Base-by-base conservation (phyloP, 2,113 vertebrate species). In the Carassius auratus region DNA sequence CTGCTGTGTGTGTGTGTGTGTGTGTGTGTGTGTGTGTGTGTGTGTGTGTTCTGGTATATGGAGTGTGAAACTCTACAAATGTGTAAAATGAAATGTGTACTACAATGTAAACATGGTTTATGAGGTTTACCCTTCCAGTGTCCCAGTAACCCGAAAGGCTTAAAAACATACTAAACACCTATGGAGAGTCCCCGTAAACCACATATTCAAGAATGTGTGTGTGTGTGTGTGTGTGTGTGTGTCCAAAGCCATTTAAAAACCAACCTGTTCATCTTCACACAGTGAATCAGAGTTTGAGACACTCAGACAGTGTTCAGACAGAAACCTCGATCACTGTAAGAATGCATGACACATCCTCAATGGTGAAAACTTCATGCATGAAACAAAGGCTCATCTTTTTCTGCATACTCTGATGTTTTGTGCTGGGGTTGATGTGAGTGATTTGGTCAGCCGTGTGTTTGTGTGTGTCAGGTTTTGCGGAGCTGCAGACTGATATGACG, bases 401-500 rank as follows among this genome's bases (percentile, higher is more conserved):
- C 42, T 42, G 42, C 42, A 42, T 42, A 42, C 42, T 42, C 42
- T 8, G 42, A 42, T 42, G 1, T 59, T 21, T 21, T 59, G 57
- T 59, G 57, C 8, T n/a, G 6, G 55, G 17, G 17, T 8, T 19
- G 5, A 19, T 57, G 55, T 57, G 8, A n/a, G 57, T 21, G 57
- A 21, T 59, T n/a, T 59, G 13, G 26, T 2, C 42, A 7, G 15
- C 33, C 36, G 71, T 74, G 77, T 81, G 69, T 86, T 23, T 77
- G 42, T 71, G n/a, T 85, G n/a, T 82, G 1, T 23, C 90, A 96
- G 98, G 98, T 81, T 99, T 99, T 76, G 97, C 97, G 0, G 98
- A 99, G 90, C 95, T 99, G 89, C 98, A 99, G 95, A 99, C 98
- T 0, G 98, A 99, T 91, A 99, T 99, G 98, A 99, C 98, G 1